Base-by-base conservation (phyloP, 2,113 vertebrate species). In the Oreochromis niloticus region DNA sequence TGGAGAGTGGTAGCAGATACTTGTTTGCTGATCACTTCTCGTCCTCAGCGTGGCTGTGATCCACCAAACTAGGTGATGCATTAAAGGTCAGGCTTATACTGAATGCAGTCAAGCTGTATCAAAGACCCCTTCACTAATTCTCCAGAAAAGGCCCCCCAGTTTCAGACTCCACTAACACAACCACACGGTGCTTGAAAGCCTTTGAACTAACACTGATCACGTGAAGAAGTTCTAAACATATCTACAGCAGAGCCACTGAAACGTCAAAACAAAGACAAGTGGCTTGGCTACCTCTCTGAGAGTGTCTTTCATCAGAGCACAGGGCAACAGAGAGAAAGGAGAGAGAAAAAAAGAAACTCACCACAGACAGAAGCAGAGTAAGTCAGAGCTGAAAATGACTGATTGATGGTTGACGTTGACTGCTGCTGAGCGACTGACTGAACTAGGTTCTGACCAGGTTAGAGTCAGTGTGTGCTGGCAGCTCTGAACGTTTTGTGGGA, bases 201-300 rank as follows among this genome's bases (percentile, higher is more conserved):
- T 89, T 75, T 87, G 56, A 91, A 90, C 2, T 10, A 48, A 59
- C 79, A 2, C 50, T 7, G 80, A 89, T 91, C 81, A 83, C 54
- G 1, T 85, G 78, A 91, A 87, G 46, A 87, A 91, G 92, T 52
- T 89, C 79, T 73, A 91, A 93, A 91, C 81, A 91, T 50, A 43
- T 91, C 88, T 32, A 75, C 55, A 43, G 41, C n/a, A 9, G 61
- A 87, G 82, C 68, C 86, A 85, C 85, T 32, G 78, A 91, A 88
- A 93, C 16, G 59, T 92, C 92, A 90, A 91, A 92, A 92, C 83
- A 91, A 93, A 92, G 81, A 73, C 0, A 46, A 84, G 86, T 17
- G 5, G 80, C 85, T 92, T 90, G 88, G 93, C 91, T 89, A 73
- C 50, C 66, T 87, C 78, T 87, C 56, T 80, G 46, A 81, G 86